phyloP scores from a whole-genome alignment of 2,113 vertebrate genomes.

The Tragelaphus strepsiceros region DNA sequence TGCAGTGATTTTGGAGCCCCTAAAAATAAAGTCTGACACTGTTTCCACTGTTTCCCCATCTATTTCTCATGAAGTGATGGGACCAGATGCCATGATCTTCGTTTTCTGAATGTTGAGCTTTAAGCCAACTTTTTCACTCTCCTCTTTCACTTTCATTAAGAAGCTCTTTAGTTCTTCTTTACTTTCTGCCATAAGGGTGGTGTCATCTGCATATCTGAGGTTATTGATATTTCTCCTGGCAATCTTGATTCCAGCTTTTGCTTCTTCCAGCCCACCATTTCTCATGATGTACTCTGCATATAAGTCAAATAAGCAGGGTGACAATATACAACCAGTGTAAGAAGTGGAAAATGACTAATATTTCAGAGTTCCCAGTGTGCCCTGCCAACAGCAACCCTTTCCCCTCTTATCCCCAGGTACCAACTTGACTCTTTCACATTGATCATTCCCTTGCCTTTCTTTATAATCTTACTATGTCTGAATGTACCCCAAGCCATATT shows the following conservation, averaged over 20 bases:
- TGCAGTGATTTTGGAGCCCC: not conserved
- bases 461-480: not conserved
- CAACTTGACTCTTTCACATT: not conserved
- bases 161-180: not conserved
- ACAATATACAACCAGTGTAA: not conserved
- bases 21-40: fast-evolving
- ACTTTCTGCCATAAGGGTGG: not conserved
- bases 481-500: not conserved
- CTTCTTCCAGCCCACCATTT: not conserved
- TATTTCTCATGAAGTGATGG: not conserved
- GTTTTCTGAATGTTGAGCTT: not conserved
- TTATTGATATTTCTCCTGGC: not conserved
- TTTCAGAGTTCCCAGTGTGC: not conserved
- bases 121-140: not conserved
- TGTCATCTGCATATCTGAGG: not conserved
- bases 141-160: not conserved
- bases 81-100: not conserved
- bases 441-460: not conserved
- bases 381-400: not conserved
- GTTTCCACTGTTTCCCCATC: not conserved
- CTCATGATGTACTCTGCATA: not conserved
- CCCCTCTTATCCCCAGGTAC: not conserved
- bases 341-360: not conserved
- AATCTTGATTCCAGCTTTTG: not conserved
- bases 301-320: not conserved